These are phyloP conservation scores for Lasioglossum villosulum DNA, from an alignment of 2,888 invertebrate genomes.

Conservation along the genomic window DNA sequence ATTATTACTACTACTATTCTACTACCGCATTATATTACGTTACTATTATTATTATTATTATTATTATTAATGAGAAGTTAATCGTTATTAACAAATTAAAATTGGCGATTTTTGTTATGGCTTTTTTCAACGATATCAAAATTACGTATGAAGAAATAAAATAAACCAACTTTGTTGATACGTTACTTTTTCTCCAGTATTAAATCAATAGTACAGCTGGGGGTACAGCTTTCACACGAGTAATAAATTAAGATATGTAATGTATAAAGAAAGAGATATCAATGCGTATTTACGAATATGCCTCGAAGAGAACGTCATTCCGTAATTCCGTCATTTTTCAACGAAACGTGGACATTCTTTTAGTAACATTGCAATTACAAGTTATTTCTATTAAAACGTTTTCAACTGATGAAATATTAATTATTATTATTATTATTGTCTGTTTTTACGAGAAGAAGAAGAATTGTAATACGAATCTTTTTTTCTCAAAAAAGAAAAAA, in stretches of 20 bases:
- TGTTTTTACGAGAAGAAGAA: background rate
- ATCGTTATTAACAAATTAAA: constrained; percentile 73
- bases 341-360: background rate
- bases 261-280: constrained; percentile 49
- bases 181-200: constrained; percentile 69
- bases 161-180: constrained; percentile 62
- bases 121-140: constrained; percentile 67
- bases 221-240: constrained; percentile 71
- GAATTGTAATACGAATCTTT: background rate
- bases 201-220: constrained; percentile 69
- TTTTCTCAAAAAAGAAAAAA: background rate
- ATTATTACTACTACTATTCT: constrained; percentile 9
- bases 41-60: constrained; percentile 27
- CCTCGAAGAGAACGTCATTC: constrained; percentile 68
- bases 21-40: background rate
- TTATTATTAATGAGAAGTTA: constrained; percentile 74
- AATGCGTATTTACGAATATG: constrained; percentile 55
- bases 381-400: constrained; percentile 13
- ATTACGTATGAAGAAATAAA: constrained; percentile 64
- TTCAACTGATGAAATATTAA: background rate
- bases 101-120: constrained; percentile 73
- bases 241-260: constrained; percentile 66
- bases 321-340: constrained; percentile 5
- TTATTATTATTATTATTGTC: background rate
- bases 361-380: background rate